Base-by-base conservation (phyloP, 2,113 vertebrate genomes). In the Pogonocichla stellata region DNA sequence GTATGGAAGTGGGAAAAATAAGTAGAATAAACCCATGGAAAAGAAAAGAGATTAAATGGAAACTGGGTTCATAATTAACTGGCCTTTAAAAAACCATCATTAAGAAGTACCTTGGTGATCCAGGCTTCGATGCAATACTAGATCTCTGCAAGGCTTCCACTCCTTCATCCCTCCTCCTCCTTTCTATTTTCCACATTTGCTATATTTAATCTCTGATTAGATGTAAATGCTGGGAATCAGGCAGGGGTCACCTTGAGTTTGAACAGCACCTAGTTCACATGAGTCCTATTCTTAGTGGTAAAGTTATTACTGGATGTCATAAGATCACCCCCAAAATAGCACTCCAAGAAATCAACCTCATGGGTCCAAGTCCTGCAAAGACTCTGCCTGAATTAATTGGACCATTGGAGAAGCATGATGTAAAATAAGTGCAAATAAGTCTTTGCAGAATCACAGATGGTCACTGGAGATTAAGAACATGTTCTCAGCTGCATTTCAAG, bases 191-290 rank as follows among this genome's bases (percentile, higher is more conserved):
- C 71, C 48, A 48, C 25, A 40, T 88, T 78, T 80, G 80, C 80
- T 94, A 84, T 94, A 91, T 96, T 93, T 96, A 96, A 93, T 86
- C 88, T 74, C 80, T 93, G 80, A 92, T 93, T 88, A 93, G 69
- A 90, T 88, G 74, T 92, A 95, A 93, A 86, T 67, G 77, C 80
- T 79, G 57, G 54, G 40, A 85, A 80, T 88, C 45, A 92, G 43
- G 19, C 54, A 47, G 33, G 56, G 79, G 88, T 94, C 87, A 95
- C 93, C 88, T 94, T 96, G 95, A 88, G 31, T 90, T 91, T 90
- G 36, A 82, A 33, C 25, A 54, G 47, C 67, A 77, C 75, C 90
- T 88, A 88, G 87, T 80, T 80, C 92, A 90, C 71, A 85, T 43
- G 50, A 94, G 43, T 71, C 71, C 67, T 94, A 86, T 92, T 94